Conservation (phyloP, 2,113 vertebrate species). For the Clarias magur region DNA sequence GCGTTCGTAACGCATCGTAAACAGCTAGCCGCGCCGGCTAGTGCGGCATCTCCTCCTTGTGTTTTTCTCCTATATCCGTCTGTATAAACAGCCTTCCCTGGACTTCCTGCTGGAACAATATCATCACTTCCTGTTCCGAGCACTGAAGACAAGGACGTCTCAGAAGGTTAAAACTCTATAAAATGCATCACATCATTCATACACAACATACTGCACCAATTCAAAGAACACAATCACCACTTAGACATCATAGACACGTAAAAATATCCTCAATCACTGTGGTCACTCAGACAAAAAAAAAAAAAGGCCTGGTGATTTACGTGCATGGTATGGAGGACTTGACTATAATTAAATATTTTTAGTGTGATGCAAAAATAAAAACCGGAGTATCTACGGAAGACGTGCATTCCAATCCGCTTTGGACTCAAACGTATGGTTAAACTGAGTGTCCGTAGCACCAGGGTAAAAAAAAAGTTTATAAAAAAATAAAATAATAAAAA, state of each 20-base stretch:
- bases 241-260: neutral
- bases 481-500: no score
- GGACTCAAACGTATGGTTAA: neutral
- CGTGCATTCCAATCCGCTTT: neutral
- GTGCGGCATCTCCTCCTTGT: neutral
- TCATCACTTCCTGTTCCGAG: neutral
- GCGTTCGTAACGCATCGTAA: neutral
- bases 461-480: no score
- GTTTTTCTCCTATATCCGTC: neutral
- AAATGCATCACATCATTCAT: conserved; percentile 7
- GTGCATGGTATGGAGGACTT: neutral
- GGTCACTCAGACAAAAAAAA: neutral
- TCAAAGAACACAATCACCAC: conserved; percentile 1
- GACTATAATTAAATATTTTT: conserved; percentile 1
- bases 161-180: conserved; percentile 26
- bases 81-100: neutral
- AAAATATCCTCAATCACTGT: neutral
- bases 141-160: conserved; percentile 3
- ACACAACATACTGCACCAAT: neutral
- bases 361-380: conserved; percentile 10
- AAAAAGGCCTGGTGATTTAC: neutral
- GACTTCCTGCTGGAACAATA: conserved; percentile 8
- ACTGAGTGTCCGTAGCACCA: neutral
- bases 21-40: neutral
- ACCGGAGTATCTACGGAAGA: conserved; percentile 35